Evolutionary conservation across 2,113 vertebrate species (phyloP).

Genomic region (Bujurquina vittata): DNA sequence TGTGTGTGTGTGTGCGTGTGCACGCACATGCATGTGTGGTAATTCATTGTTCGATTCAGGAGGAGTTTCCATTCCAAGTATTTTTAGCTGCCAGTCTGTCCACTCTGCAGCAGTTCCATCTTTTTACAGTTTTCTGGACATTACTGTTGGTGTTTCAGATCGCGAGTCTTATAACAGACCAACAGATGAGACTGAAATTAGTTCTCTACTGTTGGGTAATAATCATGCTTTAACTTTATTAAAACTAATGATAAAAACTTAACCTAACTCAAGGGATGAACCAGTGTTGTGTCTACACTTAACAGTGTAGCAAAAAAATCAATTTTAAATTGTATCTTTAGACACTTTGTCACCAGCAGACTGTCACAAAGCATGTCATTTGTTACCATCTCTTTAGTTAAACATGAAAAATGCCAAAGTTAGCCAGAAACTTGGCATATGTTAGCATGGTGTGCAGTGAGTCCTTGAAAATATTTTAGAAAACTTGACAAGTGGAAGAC

Average conservation of each 20-base stretch:
- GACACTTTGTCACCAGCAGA: neutral
- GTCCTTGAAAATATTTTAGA: neutral
- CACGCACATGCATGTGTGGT: neutral
- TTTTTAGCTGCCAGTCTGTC: conserved; percentile 57
- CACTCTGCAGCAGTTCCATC: conserved; percentile 23
- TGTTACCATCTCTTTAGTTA: neutral
- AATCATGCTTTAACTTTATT: neutral
- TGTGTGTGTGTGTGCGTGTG: conserved; percentile 1
- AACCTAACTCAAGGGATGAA: no score
- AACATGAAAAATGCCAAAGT: neutral
- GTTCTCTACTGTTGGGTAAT: neutral
- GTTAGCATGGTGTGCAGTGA: neutral
- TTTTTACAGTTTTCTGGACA: conserved; percentile 24
- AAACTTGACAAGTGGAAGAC: neutral
- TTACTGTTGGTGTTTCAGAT: conserved; percentile 19
- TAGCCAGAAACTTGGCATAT: neutral
- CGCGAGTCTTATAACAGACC: neutral
- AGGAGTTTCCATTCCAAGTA: conserved; percentile 55
- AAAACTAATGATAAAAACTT: neutral
- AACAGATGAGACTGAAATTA: neutral
- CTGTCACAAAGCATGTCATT: neutral
- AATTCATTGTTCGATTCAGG: conserved; percentile 63
- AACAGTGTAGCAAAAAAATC: no score
- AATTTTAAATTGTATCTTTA: neutral
- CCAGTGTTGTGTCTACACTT: neutral